Percentiles rank a stretch among this genome's conserved stretches.
phyloP scores from a whole-genome alignment of 2,113 vertebrate genomes.

The Willisornis vidua region DNA sequence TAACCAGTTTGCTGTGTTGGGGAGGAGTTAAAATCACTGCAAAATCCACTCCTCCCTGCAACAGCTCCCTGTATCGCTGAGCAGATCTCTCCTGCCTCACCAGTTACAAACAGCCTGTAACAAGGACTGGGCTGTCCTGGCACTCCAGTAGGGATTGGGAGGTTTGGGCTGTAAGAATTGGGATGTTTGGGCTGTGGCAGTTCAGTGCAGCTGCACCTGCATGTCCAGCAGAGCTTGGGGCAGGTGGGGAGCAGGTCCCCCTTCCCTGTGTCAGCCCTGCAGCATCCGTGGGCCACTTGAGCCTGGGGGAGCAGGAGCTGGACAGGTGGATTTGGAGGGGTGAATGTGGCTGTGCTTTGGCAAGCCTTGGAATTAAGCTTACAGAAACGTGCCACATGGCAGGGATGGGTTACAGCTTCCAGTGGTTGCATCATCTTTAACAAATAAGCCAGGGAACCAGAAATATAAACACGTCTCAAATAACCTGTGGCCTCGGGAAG shows the following conservation, averaged over 20 bases:
- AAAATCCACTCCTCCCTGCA: conserved; percentile 20
- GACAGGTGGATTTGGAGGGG: background rate
- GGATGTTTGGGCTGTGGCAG: background rate
- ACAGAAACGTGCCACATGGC: background rate
- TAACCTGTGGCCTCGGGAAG: background rate
- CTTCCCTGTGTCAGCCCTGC: background rate
- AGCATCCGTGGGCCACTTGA: background rate
- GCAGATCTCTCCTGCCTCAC: background rate
- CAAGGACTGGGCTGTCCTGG: background rate
- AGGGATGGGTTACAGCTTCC: background rate
- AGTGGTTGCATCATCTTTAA: background rate
- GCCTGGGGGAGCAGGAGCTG: background rate
- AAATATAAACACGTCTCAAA: background rate
- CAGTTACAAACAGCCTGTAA: background rate
- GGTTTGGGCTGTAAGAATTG: background rate
- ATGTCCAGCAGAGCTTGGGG: background rate
- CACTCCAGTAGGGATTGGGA: background rate
- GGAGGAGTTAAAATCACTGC: conserved; percentile 58
- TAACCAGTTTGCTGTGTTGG: conserved; percentile 14
- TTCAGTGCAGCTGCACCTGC: background rate
- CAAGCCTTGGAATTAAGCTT: background rate
- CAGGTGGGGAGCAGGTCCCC: background rate
- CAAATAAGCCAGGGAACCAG: background rate
- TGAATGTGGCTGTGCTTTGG: background rate
- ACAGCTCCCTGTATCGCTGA: background rate